phyloP scores from a whole-genome alignment of 2,113 vertebrate genomes.

The Glaucomys volans region DNA sequence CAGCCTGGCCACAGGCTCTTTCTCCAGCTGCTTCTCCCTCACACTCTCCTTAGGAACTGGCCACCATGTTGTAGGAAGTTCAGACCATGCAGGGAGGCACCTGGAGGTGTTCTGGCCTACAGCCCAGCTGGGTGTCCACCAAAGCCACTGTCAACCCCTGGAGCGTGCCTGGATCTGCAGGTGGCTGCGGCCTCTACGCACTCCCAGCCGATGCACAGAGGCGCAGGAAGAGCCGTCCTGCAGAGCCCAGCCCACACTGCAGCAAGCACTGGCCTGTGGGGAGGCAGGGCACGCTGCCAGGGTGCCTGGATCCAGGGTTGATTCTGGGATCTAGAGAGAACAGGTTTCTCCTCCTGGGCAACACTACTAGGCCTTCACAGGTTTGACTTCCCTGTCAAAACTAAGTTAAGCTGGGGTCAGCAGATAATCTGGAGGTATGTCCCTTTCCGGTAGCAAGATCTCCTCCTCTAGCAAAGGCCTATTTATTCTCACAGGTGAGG shows the following conservation, averaged over 20 bases:
- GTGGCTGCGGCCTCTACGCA: too few species aligned
- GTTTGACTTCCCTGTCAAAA: background rate
- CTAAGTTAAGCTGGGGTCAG: background rate
- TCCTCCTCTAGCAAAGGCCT: background rate
- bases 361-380: background rate
- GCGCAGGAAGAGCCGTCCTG: background rate
- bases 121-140: background rate
- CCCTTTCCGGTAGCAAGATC: background rate
- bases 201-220: too few species aligned
- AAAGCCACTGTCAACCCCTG: background rate
- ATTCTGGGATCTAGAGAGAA: background rate
- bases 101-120: too few species aligned
- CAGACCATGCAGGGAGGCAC: background rate
- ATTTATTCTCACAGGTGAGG: too few species aligned
- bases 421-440: background rate
- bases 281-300: background rate
- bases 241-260: background rate
- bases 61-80: background rate
- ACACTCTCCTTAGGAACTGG: rapidly evolving
- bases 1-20: rapidly evolving
- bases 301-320: background rate
- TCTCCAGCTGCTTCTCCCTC: background rate
- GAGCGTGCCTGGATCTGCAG: background rate
- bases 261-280: background rate
- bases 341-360: background rate